Evolutionary conservation across 2,888 invertebrate genomes (phyloP).

Genomic region (Nomada fucata): DNA sequence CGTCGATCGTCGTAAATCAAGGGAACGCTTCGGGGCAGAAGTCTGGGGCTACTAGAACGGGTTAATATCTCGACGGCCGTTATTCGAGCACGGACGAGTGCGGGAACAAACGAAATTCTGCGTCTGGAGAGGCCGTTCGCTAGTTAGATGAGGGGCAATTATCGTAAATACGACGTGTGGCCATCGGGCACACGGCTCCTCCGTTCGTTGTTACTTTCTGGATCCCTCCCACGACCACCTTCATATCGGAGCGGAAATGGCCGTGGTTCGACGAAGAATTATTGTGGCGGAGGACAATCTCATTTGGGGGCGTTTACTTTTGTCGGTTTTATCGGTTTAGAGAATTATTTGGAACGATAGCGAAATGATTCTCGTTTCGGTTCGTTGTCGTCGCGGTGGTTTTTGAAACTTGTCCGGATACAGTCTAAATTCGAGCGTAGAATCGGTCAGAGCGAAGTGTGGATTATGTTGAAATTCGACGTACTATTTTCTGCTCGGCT

Average conservation of each 20-base stretch:
- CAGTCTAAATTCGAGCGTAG: too few relatives aligned
- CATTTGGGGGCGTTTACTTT: constrained; percentile 5
- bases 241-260: constrained; percentile 8
- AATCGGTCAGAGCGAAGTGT: too few relatives aligned
- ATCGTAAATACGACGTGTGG: constrained; percentile 68
- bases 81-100: constrained; percentile 12
- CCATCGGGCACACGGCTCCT: constrained; percentile 59
- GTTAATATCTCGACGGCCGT: constrained; percentile 60
- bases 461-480: too few relatives aligned
- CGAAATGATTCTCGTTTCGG: not conserved
- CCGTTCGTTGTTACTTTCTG: not conserved
- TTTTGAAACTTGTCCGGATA: not conserved
- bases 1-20: constrained; percentile 61
- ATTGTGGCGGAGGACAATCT: constrained; percentile 26
- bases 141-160: constrained; percentile 67
- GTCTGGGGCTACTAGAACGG: constrained; percentile 45
- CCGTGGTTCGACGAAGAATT: constrained; percentile 24
- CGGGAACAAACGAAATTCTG: constrained; percentile 49
- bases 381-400: not conserved
- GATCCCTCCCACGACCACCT: not conserved
- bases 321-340: constrained; percentile 20
- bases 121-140: constrained; percentile 49
- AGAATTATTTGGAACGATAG: constrained; percentile 11
- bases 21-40: constrained; percentile 42
- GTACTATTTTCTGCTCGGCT: too few relatives aligned